Evolutionary conservation across 2,797 vertebrate species (phyloP), one percentile per base, ranked within the genome.

Genomic region (Rhincodon typus): DNA sequence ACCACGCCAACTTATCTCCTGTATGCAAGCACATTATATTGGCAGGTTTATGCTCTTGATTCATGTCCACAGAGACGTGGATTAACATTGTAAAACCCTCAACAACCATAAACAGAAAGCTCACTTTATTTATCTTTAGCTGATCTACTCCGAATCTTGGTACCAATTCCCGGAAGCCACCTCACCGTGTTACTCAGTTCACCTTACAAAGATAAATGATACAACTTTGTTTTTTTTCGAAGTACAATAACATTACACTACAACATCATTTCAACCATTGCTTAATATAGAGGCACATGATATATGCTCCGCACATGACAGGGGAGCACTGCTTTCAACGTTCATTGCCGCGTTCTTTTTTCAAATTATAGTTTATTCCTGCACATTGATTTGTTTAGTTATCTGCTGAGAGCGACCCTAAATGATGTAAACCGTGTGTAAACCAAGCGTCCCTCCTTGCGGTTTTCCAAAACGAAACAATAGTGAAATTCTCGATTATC

Each of bases 241-340:
- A 93, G 57, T 91, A 66, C 57, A 91, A n/a, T 67, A 19, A 2
- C 62, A 42, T 8, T 42, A 25, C 19, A 69, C n/a, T 67, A 67
- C 67, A 42, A 93, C 57, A 90, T 8, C n/a, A 93, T 38, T 93
- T 69, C 90, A 42, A n/a, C 62, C 30, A 91, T 34, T 93, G 88
- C 34, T n/a, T 66, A n/a, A 90, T 90, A 90, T 62, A 90, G 88
- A 91, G 34, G 88, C 88, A 93, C 90, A 67, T 93, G 90, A 69
- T n/a, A 93, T 69, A 67, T 7, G 42, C n/a, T 93, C 30, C 23
- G 53, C 94, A 95, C 94, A 74, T 95, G 50, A 69, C 94, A n/a
- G 46, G 10, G 94, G 46, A 95, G 46, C 21, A 77, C 94, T 66
- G 7, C 34, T 19, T 53, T 53, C 13, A 95, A 53, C 13, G 42